These are phyloP conservation scores for Teleopsis dalmanni DNA, from an alignment of 1,140 invertebrate genomes.

Conservation along the genomic window DNA sequence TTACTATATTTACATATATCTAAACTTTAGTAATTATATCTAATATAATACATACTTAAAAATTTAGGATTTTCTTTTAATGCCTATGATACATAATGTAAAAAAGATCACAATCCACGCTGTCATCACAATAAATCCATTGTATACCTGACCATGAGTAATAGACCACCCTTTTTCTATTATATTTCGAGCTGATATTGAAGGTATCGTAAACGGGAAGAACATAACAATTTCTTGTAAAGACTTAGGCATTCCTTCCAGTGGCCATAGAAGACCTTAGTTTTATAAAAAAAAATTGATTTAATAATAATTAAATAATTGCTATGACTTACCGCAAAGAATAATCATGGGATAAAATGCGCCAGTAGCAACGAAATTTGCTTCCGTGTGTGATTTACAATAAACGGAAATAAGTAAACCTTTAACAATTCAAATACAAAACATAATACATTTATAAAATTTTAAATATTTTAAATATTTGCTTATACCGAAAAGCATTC, in stretches of 20 bases:
- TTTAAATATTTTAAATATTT: slow-evolving; percentile 1
- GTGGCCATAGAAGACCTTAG: slow-evolving; percentile 82
- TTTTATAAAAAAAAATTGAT: too few relatives aligned
- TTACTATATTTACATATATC: too few relatives aligned
- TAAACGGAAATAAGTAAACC: slow-evolving; percentile 69
- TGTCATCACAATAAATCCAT: slow-evolving; percentile 51
- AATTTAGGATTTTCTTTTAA: slow-evolving; percentile 41
- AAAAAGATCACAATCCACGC: slow-evolving; percentile 50
- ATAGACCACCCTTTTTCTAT: slow-evolving; percentile 55
- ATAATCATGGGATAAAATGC: slow-evolving; percentile 82
- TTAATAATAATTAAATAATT: not conserved
- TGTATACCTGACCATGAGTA: slow-evolving; percentile 50
- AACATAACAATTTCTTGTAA: slow-evolving; percentile 51
- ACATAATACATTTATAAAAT: not conserved
- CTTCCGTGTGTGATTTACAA: slow-evolving; percentile 66
- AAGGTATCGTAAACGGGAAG: slow-evolving; percentile 61
- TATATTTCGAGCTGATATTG: slow-evolving; percentile 55
- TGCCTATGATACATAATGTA: slow-evolving; percentile 42
- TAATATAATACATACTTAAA: slow-evolving; percentile 1
- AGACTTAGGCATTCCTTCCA: slow-evolving; percentile 64
- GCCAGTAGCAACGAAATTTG: slow-evolving; percentile 76
- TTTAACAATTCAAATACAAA: slow-evolving; percentile 1
- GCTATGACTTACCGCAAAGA: slow-evolving; percentile 58
- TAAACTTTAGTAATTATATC: too few relatives aligned
- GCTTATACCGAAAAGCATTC: slow-evolving; percentile 61